Evolutionary conservation across 2,113 vertebrate species (phyloP).

Genomic region (Ctenomys sociabilis): DNA sequence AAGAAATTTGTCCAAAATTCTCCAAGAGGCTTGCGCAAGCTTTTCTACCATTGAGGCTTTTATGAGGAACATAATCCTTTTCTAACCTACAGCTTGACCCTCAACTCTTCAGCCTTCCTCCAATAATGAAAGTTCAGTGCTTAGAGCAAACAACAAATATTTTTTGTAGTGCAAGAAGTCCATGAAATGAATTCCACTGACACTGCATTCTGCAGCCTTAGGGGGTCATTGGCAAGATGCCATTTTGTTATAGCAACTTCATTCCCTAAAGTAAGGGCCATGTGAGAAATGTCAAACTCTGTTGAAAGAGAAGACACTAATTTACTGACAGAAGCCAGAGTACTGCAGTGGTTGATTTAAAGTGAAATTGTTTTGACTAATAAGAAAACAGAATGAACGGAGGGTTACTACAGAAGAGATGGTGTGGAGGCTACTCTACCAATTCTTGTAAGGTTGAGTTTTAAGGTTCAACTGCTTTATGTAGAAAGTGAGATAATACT

Average conservation of each 20-base stretch:
- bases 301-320: background rate
- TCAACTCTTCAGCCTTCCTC: constrained; percentile 51
- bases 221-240: constrained; percentile 48
- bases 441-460: background rate
- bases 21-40: constrained; percentile 34
- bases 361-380: background rate
- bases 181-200: constrained; percentile 29
- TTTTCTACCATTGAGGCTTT: constrained; percentile 15
- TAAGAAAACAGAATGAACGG: background rate
- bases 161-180: background rate
- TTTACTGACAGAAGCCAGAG: background rate
- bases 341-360: background rate
- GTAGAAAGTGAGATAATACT: background rate
- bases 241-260: constrained; percentile 54
- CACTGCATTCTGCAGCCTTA: background rate
- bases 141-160: constrained; percentile 55
- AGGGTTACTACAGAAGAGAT: background rate
- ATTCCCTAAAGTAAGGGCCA: constrained; percentile 33
- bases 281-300: constrained; percentile 54
- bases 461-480: background rate
- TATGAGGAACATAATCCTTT: constrained; percentile 44
- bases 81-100: constrained; percentile 52
- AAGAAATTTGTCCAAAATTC: constrained; percentile 40
- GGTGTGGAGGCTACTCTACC: background rate
- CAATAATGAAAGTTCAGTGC: constrained; percentile 67